Conservation (phyloP, 2,888 invertebrate genomes). For the Strigamia transsilvanica region DNA sequence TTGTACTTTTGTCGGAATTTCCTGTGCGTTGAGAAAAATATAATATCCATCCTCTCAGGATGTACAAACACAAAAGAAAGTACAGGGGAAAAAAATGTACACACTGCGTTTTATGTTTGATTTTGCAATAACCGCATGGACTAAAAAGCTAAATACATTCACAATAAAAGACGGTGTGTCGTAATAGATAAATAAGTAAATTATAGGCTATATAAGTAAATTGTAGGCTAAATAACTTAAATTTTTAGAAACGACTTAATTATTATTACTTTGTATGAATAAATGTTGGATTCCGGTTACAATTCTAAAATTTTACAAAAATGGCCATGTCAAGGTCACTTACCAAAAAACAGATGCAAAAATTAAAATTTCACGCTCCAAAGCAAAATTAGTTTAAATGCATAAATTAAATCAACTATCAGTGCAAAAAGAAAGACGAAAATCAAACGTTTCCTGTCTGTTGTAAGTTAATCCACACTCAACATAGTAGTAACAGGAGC, state of each 20-base stretch:
- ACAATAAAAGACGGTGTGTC: background rate
- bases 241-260: no score
- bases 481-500: background rate
- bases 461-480: no score
- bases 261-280: no score
- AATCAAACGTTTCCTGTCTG: no score
- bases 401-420: no score
- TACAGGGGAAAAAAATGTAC: background rate
- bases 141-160: background rate
- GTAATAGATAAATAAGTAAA: background rate
- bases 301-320: no score
- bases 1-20: slow-evolving; percentile 1
- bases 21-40: slow-evolving; percentile 11
- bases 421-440: no score
- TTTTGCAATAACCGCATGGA: background rate
- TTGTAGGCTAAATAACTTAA: background rate
- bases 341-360: no score
- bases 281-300: no score
- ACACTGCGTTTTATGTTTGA: background rate
- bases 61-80: background rate
- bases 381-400: no score
- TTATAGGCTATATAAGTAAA: background rate
- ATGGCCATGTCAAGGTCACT: no score
- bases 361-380: no score
- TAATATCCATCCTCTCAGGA: slow-evolving; percentile 1